Evolutionary conservation across 2,797 vertebrate species (phyloP).

Genomic region (Arctocebus calabarensis): DNA sequence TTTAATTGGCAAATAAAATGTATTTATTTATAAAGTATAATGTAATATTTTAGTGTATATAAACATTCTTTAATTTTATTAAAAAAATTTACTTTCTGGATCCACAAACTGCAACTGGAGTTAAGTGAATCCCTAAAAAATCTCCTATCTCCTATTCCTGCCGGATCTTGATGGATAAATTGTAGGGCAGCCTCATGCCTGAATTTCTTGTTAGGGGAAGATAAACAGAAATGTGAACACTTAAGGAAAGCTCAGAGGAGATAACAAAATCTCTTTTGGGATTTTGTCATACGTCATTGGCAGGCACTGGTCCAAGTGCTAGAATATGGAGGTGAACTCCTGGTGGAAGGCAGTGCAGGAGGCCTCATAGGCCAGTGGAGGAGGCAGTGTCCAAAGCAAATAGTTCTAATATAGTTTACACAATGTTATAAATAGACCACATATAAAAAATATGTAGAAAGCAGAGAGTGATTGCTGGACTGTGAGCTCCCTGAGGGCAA

Average conservation of each 20-base stretch:
- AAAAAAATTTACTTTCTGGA: background rate
- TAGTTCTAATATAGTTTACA: background rate
- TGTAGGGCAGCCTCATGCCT: background rate
- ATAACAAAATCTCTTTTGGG: background rate
- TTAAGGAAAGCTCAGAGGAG: background rate
- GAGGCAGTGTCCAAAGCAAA: background rate
- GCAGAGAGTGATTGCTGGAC: background rate
- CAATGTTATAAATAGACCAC: background rate
- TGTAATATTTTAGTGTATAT: background rate
- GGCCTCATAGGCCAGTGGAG: background rate
- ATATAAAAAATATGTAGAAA: slow-evolving; percentile 42
- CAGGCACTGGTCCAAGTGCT: background rate
- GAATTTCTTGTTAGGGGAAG: background rate
- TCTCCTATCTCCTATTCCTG: background rate
- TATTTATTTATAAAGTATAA: background rate
- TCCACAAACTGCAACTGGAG: background rate
- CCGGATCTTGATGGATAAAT: background rate
- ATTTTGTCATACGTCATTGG: background rate
- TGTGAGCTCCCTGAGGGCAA: background rate
- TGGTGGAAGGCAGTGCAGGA: background rate
- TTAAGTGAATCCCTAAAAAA: background rate
- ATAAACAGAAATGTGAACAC: background rate
- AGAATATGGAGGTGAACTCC: background rate
- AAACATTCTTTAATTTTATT: background rate
- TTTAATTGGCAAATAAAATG: background rate